Evolutionary conservation across 2,113 vertebrate species (phyloP), one percentile per base, ranked within the genome.

Genomic region (Hydropotes inermis): DNA sequence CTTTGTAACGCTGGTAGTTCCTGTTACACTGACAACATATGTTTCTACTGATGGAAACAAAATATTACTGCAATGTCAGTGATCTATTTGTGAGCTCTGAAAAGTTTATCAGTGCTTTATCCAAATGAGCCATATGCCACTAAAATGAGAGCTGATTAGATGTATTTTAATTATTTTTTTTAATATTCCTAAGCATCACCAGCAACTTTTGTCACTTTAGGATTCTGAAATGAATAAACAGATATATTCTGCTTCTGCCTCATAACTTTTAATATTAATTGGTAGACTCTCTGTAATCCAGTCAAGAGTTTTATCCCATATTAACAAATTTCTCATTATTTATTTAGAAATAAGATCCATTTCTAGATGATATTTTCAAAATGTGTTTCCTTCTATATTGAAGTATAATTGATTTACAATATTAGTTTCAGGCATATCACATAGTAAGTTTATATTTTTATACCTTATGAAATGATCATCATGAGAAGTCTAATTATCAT

Each of bases 131-230:
- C 79, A 96, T 0, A 96, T 86, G 3, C 4, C 58, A 94, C 13
- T 2, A 39, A 45, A 27, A 45, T 96, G 88, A 91, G 23, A 85
- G 84, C 74, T 50, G 23, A 95, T 97, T 89, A 96, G 81, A 76
- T 91, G 25, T 86, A 95, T 85, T 94, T 97, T 95, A 74, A 96
- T 97, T 97, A 1, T 47, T 3, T 89, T 89, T 88, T 93, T 78
- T 19, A 91, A 94, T 78, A 83, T 96, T 96, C 64, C 78, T 8
- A 3, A 55, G 23, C 87, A 87, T 55, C 2, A 58, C 15, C 43
- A 55, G 33, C 11, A 95, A 91, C 6, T 27, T 94, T 17, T 84
- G 54, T 43, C 89, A 93, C 14, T 91, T 98, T 74, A 83, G 55
- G 50, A 0, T 96, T 96, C 43, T 90, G 87, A 97, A 98, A 95